Base-by-base conservation (phyloP, 2,113 vertebrate species). In the Aptenodytes forsteri region DNA sequence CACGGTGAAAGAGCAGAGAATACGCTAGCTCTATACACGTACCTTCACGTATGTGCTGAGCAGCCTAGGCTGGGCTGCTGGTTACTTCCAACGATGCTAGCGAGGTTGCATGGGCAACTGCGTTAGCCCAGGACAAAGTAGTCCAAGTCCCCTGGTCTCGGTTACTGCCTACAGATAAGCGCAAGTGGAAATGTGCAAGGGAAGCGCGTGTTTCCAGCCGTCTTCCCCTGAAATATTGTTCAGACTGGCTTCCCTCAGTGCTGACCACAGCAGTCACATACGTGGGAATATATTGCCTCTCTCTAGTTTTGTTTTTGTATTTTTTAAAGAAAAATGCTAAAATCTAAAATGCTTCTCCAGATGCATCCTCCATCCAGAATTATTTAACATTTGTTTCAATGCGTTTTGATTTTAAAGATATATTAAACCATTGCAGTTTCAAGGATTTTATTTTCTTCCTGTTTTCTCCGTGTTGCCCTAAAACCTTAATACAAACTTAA, bases 21-120 rank as follows among this genome's bases (percentile, higher is more conserved):
- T 21, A 42, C 5, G 0, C 20, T 29, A 50, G 13, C 34, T 47
- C 7, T 42, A 29, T 8, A 29, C 11, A 18, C 2, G 1, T 20
- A 26, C 9, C 13, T 71, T 69, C 59, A 36, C 1, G 1, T 9
- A 29, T 26, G 13, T 22, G 52, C 64, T 30, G n/a, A 54, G 55
- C 44, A 80, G 36, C 46, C 22, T 22, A n/a, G 38, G 14, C 12
- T 42, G 64, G 42, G 56, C 58, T 75, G 46, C 52, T 70, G 27
- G 19, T 21, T 40, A 23, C 40, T 34, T 50, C n/a, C 38, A 2
- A 36, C 0, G 4, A 36, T 9, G 44, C 16, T 25, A 34, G 7
- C 42, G 38, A 77, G 38, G 32, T 36, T 36, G 30, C 26, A 11
- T 9, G n/a, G 30, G 26, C 44, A 64, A n/a, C n/a, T 21, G 30